These are phyloP conservation scores for Notechis scutatus DNA, from an alignment of 2,113 vertebrate species.

Conservation along the genomic window DNA sequence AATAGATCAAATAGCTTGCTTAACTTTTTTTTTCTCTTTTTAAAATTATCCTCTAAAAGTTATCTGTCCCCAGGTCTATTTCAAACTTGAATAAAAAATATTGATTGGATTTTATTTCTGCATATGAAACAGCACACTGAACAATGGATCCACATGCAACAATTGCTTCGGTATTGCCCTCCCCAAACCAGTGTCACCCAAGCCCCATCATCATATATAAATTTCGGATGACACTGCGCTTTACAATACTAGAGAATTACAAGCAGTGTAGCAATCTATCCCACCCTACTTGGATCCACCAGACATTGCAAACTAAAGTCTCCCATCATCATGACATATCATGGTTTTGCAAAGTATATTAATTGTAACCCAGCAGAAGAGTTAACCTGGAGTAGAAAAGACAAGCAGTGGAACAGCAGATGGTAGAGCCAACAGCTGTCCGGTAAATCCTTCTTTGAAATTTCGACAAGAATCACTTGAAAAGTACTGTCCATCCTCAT, in stretches of 20 bases:
- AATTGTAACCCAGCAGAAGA: neutral
- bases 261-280: neutral
- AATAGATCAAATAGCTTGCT: neutral
- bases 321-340: neutral
- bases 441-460: neutral
- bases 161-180: neutral
- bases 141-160: neutral
- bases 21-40: neutral
- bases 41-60: neutral
- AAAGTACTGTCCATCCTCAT: neutral
- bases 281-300: neutral
- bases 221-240: neutral
- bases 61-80: neutral
- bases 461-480: neutral
- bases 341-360: neutral
- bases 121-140: neutral
- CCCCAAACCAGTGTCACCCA: neutral
- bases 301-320: neutral
- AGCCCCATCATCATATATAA: neutral
- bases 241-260: neutral
- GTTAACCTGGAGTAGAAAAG: neutral
- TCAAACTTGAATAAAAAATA: neutral
- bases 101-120: conserved; percentile 7
- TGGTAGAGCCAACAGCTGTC: neutral
- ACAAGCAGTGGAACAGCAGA: neutral